Evolutionary conservation across 2,113 vertebrate species (phyloP).

Genomic region (Gymnarchus niloticus): DNA sequence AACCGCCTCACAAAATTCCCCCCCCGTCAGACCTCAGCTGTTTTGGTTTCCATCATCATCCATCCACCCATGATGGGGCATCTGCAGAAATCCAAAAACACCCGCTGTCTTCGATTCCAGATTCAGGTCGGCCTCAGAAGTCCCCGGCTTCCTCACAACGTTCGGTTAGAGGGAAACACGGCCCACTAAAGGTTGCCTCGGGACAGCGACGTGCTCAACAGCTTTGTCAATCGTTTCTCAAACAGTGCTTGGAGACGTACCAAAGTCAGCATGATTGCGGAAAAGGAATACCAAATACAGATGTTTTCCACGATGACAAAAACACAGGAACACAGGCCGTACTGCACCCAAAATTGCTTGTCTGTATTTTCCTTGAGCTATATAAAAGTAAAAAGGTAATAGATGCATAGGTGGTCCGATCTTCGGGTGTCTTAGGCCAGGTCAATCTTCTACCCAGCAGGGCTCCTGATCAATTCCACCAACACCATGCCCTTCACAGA

Average conservation of each 20-base stretch:
- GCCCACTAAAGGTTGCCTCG: background rate
- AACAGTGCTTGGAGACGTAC: background rate
- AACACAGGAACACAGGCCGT: background rate
- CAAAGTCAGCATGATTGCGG: background rate
- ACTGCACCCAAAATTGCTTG: background rate
- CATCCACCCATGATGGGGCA: background rate
- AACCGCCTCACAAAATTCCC: background rate
- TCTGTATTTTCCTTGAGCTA: background rate
- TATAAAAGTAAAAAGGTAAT: background rate
- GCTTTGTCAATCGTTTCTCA: background rate
- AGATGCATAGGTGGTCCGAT: background rate
- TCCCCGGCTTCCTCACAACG: background rate
- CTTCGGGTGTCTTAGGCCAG: background rate
- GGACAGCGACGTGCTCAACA: background rate
- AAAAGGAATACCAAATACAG: background rate
- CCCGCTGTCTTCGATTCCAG: background rate
- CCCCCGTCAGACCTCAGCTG: background rate
- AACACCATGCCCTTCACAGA: background rate
- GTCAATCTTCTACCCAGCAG: background rate
- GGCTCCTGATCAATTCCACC: background rate
- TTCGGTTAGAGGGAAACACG: background rate
- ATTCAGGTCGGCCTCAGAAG: background rate
- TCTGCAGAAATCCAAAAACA: background rate
- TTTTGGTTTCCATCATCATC: background rate
- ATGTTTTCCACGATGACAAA: background rate